Percentiles rank a stretch among this genome's conserved stretches.
Conservation (phyloP, 2,888 invertebrate genomes). For the Agrotis exclamationis region DNA sequence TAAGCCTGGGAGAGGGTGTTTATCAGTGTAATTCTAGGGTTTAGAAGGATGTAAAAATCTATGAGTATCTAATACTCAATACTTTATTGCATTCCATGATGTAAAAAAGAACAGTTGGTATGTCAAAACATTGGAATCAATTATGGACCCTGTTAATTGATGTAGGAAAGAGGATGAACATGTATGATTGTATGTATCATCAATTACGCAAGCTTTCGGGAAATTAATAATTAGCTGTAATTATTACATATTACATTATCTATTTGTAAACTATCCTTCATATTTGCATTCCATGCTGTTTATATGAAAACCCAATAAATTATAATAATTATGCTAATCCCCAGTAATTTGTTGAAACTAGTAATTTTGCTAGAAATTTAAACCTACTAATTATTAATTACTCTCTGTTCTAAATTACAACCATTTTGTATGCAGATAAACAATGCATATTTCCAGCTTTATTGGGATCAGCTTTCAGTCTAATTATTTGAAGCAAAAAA, state of each 20-base stretch:
- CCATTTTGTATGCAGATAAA: neutral
- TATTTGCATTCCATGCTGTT: neutral
- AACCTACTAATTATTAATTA: conserved; percentile 6
- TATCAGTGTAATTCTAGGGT: too few species aligned
- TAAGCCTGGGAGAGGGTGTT: too few species aligned
- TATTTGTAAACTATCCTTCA: neutral
- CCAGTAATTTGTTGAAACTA: conserved; percentile 22
- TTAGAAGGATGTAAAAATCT: too few species aligned
- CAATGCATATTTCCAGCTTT: neutral
- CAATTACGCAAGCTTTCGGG: neutral
- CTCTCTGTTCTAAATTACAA: neutral
- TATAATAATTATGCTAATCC: conserved; percentile 4
- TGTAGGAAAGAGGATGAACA: too few species aligned
- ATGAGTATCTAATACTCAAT: too few species aligned
- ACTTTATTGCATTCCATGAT: too few species aligned
- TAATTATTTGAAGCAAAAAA: neutral
- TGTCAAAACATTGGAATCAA: too few species aligned
- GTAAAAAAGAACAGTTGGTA: too few species aligned
- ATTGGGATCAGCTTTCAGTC: neutral
- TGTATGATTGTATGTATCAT: too few species aligned
- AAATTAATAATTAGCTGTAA: neutral
- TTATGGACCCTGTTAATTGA: too few species aligned
- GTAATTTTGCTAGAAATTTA: conserved; percentile 5
- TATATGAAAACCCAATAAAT: neutral
- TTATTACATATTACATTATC: neutral